Evolutionary conservation across 2,113 vertebrate species (phyloP), one percentile per base, ranked within the genome.

Genomic region (Lycaon pictus): DNA sequence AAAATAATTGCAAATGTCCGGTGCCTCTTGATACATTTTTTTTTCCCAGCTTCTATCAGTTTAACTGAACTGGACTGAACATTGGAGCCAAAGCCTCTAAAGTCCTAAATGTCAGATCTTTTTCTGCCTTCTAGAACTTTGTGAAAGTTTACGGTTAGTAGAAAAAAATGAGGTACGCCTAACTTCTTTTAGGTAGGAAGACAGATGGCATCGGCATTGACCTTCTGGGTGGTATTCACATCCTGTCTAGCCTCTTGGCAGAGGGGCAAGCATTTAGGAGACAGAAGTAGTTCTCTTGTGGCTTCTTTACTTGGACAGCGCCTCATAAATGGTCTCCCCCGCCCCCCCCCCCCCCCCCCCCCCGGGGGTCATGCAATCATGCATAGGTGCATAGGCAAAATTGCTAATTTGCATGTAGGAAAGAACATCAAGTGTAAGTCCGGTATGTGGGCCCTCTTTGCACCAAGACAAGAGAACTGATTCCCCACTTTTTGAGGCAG

Each of bases 1-100:
- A 94, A 97, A 96, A 85, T 79, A 96, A 95, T 69, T 92, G 19
- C 60, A 51, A 60, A 72, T 96, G 27, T 67, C 63, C 81, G 72
- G 79, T 95, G 55, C 35, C 7, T 94, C 60, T 90, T 80, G 76
- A 48, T 90, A 62, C 4, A 67, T 93, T 93, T 96, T 29, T 88
- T 43, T 43, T 37, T 3, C 37, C 76, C 22, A 88, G 37, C 15
- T 95, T 76, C 62, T 77, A 35, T 67, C 58, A 87, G 2, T 74
- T 95, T 84, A 90, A 67, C 69, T 94, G 43, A 43, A 43, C n/a
- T 55, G 60, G 63, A 97, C 58, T 81, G 37, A 82, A 94, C 53
- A 69, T 53, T 27, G 55, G 92, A 88, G n/a, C 25, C 48, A 94
- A 60, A 58, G 10, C 62, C 9, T 91, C 6, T 51, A 17, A 90